Conservation (phyloP, 2,113 vertebrate species). For the Passer domesticus region DNA sequence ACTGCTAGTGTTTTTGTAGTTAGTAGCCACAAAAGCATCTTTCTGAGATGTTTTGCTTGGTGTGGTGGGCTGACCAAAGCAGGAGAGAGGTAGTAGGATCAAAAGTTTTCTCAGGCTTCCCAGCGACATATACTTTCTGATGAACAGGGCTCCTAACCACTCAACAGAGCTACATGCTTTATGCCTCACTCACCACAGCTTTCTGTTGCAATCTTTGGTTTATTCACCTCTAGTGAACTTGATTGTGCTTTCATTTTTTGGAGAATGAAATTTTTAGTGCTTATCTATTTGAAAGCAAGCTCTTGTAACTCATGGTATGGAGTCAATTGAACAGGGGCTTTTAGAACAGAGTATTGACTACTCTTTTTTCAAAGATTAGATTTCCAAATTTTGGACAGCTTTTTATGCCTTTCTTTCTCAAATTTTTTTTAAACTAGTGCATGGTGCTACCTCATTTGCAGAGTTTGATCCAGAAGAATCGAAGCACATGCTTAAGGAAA, state of each 20-base stretch:
- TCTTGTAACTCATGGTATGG: neutral
- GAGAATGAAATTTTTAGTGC: neutral
- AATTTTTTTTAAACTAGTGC: neutral
- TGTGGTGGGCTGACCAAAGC: neutral
- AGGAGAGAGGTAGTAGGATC: neutral
- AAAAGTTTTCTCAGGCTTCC: neutral
- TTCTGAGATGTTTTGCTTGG: neutral
- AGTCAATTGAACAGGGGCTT: neutral
- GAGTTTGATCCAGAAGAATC: constrained; percentile 53
- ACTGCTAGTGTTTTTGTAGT: neutral
- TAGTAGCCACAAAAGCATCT: neutral
- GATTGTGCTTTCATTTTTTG: neutral
- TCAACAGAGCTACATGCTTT: neutral
- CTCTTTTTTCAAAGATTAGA: neutral
- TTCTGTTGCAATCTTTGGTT: neutral
- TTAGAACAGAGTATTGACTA: neutral
- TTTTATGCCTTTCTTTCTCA: neutral
- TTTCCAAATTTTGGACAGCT: neutral
- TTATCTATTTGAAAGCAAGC: neutral
- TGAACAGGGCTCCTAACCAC: neutral
- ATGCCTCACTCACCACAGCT: neutral
- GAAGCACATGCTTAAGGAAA: constrained; percentile 73
- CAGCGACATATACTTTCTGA: neutral
- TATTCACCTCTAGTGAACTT: neutral
- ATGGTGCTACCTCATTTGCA: neutral